Evolutionary conservation across 2,797 vertebrate species (phyloP).

Genomic region (Aphelocoma californica): DNA sequence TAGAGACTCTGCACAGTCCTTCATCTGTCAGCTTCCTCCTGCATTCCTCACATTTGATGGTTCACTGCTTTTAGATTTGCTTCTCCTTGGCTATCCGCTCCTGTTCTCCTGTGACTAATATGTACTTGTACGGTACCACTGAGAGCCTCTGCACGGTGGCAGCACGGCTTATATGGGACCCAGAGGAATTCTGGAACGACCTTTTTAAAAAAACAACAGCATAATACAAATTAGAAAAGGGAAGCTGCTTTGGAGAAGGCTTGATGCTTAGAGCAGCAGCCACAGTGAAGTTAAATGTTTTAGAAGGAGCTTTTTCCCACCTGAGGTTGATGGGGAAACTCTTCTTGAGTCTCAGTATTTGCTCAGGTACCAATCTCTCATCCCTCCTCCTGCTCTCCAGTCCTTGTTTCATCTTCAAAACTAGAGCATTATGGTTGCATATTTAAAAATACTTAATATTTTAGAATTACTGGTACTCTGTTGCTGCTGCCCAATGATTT

Average conservation of each 20-base stretch:
- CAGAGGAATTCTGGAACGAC: conserved; percentile 13
- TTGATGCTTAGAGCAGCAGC: not conserved
- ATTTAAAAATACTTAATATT: not conserved
- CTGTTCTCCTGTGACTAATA: conserved; percentile 42
- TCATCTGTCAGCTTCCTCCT: conserved; percentile 51
- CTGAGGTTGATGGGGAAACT: not conserved
- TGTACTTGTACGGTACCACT: not conserved
- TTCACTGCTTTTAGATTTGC: conserved; percentile 53
- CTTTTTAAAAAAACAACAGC: conserved; percentile 33
- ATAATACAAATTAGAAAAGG: conserved; percentile 20
- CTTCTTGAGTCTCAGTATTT: not conserved
- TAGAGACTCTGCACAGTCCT: conserved; percentile 35
- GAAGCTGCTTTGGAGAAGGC: not conserved
- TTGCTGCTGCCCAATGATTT: not conserved
- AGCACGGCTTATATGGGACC: not conserved
- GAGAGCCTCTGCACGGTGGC: conserved; percentile 30
- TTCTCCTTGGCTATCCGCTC: conserved; percentile 6
- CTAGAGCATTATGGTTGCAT: not conserved
- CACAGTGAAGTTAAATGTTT: accelerated
- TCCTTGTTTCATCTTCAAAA: not conserved
- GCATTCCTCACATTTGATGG: not conserved
- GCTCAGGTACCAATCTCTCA: not conserved
- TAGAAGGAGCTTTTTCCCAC: not conserved
- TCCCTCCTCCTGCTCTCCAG: not conserved
- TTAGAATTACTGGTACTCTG: not conserved